phyloP scores from a whole-genome alignment of 1,140 invertebrate species.

The Delia radicum region DNA sequence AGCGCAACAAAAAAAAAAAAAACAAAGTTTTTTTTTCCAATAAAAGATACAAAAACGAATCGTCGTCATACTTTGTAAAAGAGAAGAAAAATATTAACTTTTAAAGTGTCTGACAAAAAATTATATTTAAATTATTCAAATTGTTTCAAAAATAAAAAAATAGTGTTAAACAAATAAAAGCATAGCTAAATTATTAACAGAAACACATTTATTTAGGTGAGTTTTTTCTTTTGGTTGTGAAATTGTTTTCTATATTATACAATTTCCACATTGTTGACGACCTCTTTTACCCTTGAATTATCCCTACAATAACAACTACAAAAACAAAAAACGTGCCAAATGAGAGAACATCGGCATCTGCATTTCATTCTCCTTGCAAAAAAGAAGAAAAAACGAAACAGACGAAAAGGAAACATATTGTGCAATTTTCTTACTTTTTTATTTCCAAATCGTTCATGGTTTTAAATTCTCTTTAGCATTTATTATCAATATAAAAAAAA shows the following conservation, averaged over 20 bases:
- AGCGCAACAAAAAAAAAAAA: background rate
- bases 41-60: background rate
- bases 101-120: background rate
- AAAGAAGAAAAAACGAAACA: too few relatives aligned
- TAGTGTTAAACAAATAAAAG: background rate
- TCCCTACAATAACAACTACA: background rate
- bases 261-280: background rate
- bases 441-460: background rate
- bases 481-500: background rate
- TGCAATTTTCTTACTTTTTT: background rate
- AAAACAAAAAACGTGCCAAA: background rate
- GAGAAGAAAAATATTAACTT: background rate
- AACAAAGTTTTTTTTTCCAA: conserved; percentile 13
- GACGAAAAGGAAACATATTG: background rate
- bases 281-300: conserved; percentile 22
- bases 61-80: background rate
- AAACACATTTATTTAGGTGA: background rate
- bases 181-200: background rate
- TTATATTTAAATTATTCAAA: background rate
- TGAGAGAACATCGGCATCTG: too few relatives aligned
- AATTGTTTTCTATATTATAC: background rate
- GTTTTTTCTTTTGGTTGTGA: background rate
- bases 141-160: background rate
- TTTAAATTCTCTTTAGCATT: background rate
- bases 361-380: too few relatives aligned